These are phyloP conservation scores for Rhagophthalmus giganteus DNA, from an alignment of 2,888 invertebrate genomes.

Conservation along the genomic window DNA sequence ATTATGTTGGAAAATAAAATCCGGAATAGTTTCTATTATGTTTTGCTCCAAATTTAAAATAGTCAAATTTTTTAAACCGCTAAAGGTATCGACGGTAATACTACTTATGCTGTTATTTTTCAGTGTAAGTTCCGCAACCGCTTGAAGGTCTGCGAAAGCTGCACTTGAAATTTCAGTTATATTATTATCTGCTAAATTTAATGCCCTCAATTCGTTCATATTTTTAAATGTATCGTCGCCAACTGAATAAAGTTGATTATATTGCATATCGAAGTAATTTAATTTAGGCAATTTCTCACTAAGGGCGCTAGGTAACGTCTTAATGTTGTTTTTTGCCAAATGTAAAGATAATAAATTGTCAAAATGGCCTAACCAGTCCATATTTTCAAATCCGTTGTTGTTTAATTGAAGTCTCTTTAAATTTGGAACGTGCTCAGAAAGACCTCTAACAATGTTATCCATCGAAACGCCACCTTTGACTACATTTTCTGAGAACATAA, in stretches of 20 bases:
- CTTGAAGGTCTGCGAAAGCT: slow-evolving; percentile 1
- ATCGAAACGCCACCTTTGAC: not conserved
- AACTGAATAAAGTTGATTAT: not conserved
- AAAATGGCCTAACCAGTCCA: not conserved
- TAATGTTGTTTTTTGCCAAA: not conserved
- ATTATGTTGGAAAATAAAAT: slow-evolving; percentile 1
- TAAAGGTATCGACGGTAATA: not conserved
- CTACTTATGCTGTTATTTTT: slow-evolving; percentile 8
- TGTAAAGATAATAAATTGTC: not conserved
- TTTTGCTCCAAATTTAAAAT: slow-evolving; percentile 6
- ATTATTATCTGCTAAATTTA: slow-evolving; percentile 11
- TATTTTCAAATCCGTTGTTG: not conserved
- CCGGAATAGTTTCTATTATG: not conserved
- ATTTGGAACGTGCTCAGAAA: not conserved
- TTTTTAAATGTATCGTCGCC: not conserved
- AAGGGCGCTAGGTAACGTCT: not conserved
- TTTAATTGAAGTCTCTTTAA: not conserved
- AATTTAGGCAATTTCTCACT: not conserved
- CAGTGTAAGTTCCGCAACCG: not conserved
- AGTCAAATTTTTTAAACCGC: not conserved
- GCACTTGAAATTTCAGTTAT: not conserved
- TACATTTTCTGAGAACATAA: slow-evolving; percentile 1
- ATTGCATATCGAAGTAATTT: not conserved
- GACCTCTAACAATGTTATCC: not conserved
- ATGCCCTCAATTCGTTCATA: slow-evolving; percentile 1